These are phyloP conservation scores for Amphiprion percula DNA, from an alignment of 2,113 vertebrate species.

Conservation along the genomic window DNA sequence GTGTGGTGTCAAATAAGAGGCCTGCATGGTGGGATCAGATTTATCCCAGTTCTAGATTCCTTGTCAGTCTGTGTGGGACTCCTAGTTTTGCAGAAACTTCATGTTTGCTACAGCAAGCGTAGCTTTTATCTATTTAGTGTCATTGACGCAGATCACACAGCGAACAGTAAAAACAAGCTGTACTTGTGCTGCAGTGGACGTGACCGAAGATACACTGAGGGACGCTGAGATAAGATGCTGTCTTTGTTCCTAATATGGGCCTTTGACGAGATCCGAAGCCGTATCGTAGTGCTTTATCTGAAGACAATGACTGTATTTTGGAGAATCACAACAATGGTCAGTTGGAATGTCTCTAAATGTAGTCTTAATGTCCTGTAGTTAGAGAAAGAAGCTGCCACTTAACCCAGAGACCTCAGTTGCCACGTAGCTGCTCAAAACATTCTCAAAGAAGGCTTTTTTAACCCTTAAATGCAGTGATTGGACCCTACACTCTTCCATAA, in stretches of 20 bases:
- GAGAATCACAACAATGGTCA: constrained; percentile 14
- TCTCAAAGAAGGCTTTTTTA: no score
- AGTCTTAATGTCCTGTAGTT: constrained; percentile 31
- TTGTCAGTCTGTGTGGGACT: not conserved
- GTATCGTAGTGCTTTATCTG: constrained; percentile 22
- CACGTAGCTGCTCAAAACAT: not conserved
- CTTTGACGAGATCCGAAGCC: not conserved
- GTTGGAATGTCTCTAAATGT: constrained; percentile 9
- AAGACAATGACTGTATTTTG: constrained; percentile 31
- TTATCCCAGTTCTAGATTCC: not conserved
- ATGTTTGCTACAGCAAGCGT: constrained; percentile 2
- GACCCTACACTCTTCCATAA: no score
- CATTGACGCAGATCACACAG: constrained; percentile 33
- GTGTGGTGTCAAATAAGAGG: not conserved
- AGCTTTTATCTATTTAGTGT: constrained; percentile 29
- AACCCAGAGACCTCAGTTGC: constrained; percentile 1
- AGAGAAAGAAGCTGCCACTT: constrained; percentile 16
- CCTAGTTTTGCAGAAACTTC: not conserved
- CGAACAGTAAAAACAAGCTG: constrained; percentile 10
- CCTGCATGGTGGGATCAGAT: not conserved
- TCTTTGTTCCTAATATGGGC: constrained; percentile 5
- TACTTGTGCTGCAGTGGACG: constrained; percentile 5
- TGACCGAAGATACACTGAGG: constrained; percentile 4
- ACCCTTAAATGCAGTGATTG: no score
- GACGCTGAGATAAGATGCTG: constrained; percentile 20